Percentiles rank a stretch among this genome's conserved stretches.
These are phyloP conservation scores for Embiotoca jacksoni DNA, from an alignment of 2,113 vertebrate genomes.

Conservation along the genomic window DNA sequence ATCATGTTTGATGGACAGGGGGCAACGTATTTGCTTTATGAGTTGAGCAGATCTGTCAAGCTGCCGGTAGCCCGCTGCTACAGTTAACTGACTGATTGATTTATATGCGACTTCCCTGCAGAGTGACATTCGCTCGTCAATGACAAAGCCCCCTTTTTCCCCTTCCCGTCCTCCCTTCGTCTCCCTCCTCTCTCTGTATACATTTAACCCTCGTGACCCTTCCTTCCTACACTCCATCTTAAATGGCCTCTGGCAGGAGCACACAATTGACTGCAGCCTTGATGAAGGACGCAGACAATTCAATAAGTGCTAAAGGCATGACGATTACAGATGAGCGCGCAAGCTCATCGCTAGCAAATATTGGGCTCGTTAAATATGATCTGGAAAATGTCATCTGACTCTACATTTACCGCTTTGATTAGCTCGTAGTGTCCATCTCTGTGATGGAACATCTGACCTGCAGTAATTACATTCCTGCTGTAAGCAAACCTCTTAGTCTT, in stretches of 20 bases:
- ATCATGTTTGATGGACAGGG: conserved; percentile 66
- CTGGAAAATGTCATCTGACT: conserved; percentile 30
- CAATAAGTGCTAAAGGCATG: conserved; percentile 45
- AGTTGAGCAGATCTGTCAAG: conserved; percentile 62
- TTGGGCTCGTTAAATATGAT: conserved; percentile 18
- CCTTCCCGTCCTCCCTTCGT: conserved; percentile 12
- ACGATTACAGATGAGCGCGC: conserved; percentile 34
- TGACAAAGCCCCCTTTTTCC: conserved; percentile 26
- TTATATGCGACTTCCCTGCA: conserved; percentile 61
- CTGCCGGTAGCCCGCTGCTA: conserved; percentile 55
- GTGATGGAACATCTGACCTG: background rate
- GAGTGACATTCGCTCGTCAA: conserved; percentile 51
- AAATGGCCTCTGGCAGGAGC: conserved; percentile 23
- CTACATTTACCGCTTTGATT: conserved; percentile 15
- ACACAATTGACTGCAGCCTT: conserved; percentile 35
- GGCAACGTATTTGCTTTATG: conserved; percentile 54
- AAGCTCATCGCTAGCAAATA: conserved; percentile 35
- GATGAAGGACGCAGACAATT: conserved; percentile 47
- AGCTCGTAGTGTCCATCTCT: conserved; percentile 1
- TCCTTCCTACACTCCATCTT: background rate
- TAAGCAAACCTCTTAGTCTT: conserved; percentile 10
- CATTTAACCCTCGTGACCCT: conserved; percentile 4
- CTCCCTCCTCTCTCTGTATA: background rate
- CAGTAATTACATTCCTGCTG: conserved; percentile 6
- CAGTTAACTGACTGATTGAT: conserved; percentile 62